Evolutionary conservation across 2,113 vertebrate genomes (phyloP).

Genomic region (Protomyctophum bolini): DNA sequence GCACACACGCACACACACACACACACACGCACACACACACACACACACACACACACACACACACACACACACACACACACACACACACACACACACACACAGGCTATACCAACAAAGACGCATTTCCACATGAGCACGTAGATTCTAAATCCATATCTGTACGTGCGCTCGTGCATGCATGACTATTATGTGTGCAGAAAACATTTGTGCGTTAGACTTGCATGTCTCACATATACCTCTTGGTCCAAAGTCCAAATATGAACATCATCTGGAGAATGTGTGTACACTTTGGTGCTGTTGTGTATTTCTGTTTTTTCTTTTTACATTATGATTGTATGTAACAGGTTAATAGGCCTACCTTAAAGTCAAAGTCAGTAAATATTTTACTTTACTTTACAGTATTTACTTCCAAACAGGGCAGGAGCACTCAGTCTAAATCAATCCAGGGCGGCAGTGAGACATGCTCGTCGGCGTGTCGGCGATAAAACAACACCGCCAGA

Average conservation of each 20-base stretch:
- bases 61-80: background rate
- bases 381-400: too few species aligned
- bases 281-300: too few species aligned
- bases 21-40: slow-evolving; percentile 18
- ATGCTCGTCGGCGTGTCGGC: background rate
- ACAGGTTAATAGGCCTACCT: too few species aligned
- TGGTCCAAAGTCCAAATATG: too few species aligned
- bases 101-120: background rate
- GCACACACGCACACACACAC: slow-evolving; percentile 16
- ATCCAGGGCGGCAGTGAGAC: background rate
- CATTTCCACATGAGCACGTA: background rate
- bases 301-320: too few species aligned
- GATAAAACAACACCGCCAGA: slow-evolving; percentile 23
- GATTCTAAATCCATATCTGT: background rate
- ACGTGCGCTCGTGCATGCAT: too few species aligned
- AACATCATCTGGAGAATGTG: too few species aligned
- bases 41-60: slow-evolving; percentile 9
- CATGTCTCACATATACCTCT: too few species aligned
- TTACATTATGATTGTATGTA: too few species aligned
- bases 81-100: background rate
- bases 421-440: background rate
- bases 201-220: too few species aligned
- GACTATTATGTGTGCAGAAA: too few species aligned
- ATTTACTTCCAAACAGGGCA: slow-evolving; percentile 11
- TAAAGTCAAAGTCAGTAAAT: too few species aligned